Evolutionary conservation across 2,113 vertebrate species (phyloP).

Genomic region (Misgurnus anguillicaudatus): DNA sequence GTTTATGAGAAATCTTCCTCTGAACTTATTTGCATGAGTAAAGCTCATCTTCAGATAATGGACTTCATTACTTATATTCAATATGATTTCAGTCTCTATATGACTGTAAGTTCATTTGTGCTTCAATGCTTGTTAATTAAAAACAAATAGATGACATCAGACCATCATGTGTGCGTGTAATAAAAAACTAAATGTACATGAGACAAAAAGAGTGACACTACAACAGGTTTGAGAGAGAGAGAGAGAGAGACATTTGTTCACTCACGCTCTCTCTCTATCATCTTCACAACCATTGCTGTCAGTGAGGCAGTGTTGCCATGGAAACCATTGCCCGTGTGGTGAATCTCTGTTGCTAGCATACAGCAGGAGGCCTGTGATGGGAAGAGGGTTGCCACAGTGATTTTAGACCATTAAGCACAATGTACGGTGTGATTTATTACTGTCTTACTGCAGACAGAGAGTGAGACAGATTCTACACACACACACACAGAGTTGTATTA

Average conservation of each 20-base stretch:
- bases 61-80: no score
- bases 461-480: constrained; percentile 14
- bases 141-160: no score
- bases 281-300: constrained; percentile 43
- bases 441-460: constrained; percentile 29
- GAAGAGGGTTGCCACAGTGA: constrained; percentile 26
- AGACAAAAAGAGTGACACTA: no score
- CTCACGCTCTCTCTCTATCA: constrained; percentile 19
- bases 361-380: constrained; percentile 24
- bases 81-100: no score
- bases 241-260: not conserved
- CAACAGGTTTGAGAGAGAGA: not conserved
- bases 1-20: constrained; percentile 27
- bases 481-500: constrained; percentile 11
- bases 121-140: no score
- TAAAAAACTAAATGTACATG: no score
- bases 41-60: constrained; percentile 8
- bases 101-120: no score
- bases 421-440: constrained; percentile 40
- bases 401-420: constrained; percentile 29
- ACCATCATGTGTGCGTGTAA: not conserved
- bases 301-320: constrained; percentile 47
- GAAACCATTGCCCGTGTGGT: constrained; percentile 42
- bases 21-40: constrained; percentile 15
- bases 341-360: constrained; percentile 35